These are phyloP conservation scores for Seira musarum DNA, from an alignment of 2,888 invertebrate species.

Conservation along the genomic window DNA sequence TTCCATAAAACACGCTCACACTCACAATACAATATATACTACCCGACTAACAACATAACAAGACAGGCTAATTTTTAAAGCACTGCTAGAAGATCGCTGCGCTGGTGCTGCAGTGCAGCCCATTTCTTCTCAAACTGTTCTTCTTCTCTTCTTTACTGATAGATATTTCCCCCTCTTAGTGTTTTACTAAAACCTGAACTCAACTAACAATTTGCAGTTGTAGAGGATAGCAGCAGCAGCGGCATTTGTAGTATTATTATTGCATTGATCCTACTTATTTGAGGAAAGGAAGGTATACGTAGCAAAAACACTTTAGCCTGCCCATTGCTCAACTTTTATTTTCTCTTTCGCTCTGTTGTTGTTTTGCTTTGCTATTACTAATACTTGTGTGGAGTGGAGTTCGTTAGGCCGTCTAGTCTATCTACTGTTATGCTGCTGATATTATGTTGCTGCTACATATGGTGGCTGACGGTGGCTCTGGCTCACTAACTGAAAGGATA, in stretches of 20 bases:
- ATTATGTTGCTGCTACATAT: too few relatives aligned
- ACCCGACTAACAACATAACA: too few relatives aligned
- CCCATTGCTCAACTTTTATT: not conserved
- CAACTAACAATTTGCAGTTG: too few relatives aligned
- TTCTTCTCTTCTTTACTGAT: not conserved
- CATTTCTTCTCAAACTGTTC: not conserved
- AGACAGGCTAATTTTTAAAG: too few relatives aligned
- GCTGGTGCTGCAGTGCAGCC: not conserved
- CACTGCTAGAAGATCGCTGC: too few relatives aligned
- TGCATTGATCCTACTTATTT: too few relatives aligned
- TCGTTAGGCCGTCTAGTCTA: too few relatives aligned
- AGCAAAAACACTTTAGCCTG: too few relatives aligned
- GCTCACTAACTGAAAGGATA: not conserved
- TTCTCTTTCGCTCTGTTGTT: not conserved
- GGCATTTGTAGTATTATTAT: not conserved
- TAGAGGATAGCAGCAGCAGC: too few relatives aligned
- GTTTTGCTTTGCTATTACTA: not conserved
- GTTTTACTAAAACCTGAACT: too few relatives aligned
- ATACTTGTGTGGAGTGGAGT: not conserved
- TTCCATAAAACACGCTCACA: conserved; percentile 18
- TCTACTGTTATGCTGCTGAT: too few relatives aligned
- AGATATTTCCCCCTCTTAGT: not conserved
- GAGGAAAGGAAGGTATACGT: not conserved
- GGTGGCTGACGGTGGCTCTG: not conserved
- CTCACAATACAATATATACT: not conserved